These are phyloP conservation scores for Pseudotriccus pelzelni DNA, from an alignment of 2,797 vertebrate genomes.

Conservation along the genomic window DNA sequence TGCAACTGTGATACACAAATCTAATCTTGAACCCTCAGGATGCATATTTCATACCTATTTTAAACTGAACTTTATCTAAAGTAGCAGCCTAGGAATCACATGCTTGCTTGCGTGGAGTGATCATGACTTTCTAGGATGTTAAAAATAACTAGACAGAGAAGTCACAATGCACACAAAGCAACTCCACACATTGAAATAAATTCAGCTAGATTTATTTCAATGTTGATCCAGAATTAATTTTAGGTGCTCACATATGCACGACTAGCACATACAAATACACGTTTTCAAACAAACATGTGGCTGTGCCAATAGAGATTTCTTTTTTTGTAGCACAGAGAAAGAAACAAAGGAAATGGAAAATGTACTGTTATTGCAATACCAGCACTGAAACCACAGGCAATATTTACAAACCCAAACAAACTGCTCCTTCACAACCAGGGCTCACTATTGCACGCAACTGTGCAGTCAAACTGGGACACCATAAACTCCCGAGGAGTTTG, in stretches of 20 bases:
- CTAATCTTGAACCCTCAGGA: not conserved
- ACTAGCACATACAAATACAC: not conserved
- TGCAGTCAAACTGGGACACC: not conserved
- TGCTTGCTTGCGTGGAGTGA: not conserved
- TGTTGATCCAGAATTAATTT: slow-evolving; percentile 34
- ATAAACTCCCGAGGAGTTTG: not conserved
- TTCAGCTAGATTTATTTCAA: slow-evolving; percentile 51
- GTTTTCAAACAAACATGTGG: not conserved
- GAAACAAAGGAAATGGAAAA: not conserved
- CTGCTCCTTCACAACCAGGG: not conserved
- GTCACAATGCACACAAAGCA: slow-evolving; percentile 15
- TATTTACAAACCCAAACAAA: not conserved
- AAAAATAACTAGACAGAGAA: slow-evolving; percentile 27
- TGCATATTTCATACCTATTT: not conserved
- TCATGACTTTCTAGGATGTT: not conserved
- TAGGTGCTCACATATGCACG: not conserved
- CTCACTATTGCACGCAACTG: not conserved
- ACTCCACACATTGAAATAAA: slow-evolving; percentile 55
- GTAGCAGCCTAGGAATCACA: not conserved
- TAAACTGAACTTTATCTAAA: not conserved
- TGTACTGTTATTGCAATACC: not conserved
- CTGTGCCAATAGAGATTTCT: not conserved
- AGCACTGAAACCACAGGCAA: not conserved
- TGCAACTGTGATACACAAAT: not conserved
- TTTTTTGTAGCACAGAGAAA: not conserved